These are phyloP conservation scores for Scaptodrosophila latifasciaeformis DNA, from an alignment of 2,888 invertebrate species.

Conservation along the genomic window DNA sequence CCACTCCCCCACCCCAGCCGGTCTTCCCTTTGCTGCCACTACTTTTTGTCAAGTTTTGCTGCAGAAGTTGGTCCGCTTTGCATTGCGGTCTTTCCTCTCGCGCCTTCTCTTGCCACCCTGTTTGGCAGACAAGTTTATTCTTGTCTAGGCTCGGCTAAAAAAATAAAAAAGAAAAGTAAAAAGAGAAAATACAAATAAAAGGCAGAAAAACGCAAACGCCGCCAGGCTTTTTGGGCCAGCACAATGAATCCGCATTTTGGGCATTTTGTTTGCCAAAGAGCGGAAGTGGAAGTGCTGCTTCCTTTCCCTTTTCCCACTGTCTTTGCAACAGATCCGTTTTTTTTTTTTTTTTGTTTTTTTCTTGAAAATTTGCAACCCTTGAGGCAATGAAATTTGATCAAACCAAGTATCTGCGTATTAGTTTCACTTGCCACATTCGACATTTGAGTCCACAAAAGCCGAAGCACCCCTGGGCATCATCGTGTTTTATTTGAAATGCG, in stretches of 20 bases:
- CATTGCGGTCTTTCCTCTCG: slow-evolving; percentile 45
- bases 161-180: too few species aligned
- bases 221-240: slow-evolving; percentile 51
- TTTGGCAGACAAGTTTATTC: neutral
- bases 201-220: slow-evolving; percentile 32
- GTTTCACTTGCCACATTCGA: slow-evolving; percentile 44
- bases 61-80: slow-evolving; percentile 53
- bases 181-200: too few species aligned
- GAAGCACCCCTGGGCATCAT: too few species aligned
- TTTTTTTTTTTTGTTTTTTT: too few species aligned
- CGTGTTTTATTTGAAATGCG: too few species aligned
- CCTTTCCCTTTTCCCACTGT: too few species aligned
- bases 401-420: slow-evolving; percentile 58
- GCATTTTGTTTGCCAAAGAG: too few species aligned
- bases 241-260: slow-evolving; percentile 49
- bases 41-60: slow-evolving; percentile 41
- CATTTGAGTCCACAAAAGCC: too few species aligned
- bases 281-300: too few species aligned
- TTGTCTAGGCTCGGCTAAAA: neutral
- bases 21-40: slow-evolving; percentile 6
- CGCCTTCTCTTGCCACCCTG: neutral
- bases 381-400: slow-evolving; percentile 61
- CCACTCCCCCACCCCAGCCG: slow-evolving; percentile 10
- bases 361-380: slow-evolving; percentile 55
- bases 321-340: slow-evolving; percentile 7